phyloP scores from a whole-genome alignment of 2,797 vertebrate species.

The Hyperoplus immaculatus region DNA sequence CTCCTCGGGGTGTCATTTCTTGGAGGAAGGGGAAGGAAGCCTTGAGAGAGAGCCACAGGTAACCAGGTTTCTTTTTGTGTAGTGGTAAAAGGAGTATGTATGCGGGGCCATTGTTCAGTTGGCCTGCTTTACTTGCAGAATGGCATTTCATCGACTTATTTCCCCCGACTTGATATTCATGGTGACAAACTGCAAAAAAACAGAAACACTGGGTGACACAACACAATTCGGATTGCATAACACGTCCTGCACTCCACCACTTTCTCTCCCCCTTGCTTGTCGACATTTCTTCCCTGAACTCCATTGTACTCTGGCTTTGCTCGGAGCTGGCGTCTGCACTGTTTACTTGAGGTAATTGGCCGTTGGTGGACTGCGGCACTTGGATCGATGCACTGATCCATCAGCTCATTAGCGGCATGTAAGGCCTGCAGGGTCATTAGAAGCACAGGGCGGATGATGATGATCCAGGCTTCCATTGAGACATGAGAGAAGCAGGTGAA shows the following conservation, averaged over 20 bases:
- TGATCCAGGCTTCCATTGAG: slow-evolving; percentile 69
- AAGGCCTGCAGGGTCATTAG: slow-evolving; percentile 73
- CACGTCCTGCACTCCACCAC: slow-evolving; percentile 47
- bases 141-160: slow-evolving; percentile 53
- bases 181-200: slow-evolving; percentile 65
- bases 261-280: slow-evolving; percentile 25
- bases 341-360: slow-evolving; percentile 84
- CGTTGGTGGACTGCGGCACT: slow-evolving; percentile 71
- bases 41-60: slow-evolving; percentile 94
- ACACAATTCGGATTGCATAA: slow-evolving; percentile 69
- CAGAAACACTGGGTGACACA: slow-evolving; percentile 62
- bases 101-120: slow-evolving; percentile 40
- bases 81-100: slow-evolving; percentile 22
- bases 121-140: slow-evolving; percentile 39
- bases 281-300: slow-evolving; percentile 54
- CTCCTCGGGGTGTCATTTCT: slow-evolving; percentile 92
- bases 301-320: slow-evolving; percentile 50
- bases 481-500: slow-evolving; percentile 48
- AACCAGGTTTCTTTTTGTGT: slow-evolving; percentile 58
- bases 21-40: slow-evolving; percentile 95
- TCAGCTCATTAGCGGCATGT: slow-evolving; percentile 80
- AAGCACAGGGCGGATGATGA: slow-evolving; percentile 60
- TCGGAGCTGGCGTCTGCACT: slow-evolving; percentile 62
- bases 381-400: slow-evolving; percentile 81
- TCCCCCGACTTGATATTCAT: slow-evolving; percentile 67